These are phyloP conservation scores for Vireo griseus DNA, from an alignment of 2,797 vertebrate species.

Conservation along the genomic window DNA sequence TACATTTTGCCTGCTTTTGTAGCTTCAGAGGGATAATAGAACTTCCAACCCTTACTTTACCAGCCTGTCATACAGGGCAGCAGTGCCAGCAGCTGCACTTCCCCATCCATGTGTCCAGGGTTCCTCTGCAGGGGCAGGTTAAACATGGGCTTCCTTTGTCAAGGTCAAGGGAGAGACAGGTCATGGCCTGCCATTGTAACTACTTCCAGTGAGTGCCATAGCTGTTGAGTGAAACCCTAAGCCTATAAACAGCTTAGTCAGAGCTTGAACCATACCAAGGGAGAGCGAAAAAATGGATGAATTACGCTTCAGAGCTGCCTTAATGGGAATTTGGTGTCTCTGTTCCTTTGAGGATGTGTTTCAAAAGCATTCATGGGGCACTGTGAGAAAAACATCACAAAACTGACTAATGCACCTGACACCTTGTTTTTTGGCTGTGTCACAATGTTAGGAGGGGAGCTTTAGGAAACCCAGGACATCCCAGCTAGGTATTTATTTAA, in stretches of 20 bases:
- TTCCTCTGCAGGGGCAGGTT: neutral
- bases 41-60: neutral
- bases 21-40: neutral
- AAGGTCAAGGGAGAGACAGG: neutral
- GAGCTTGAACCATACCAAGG: neutral
- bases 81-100: neutral
- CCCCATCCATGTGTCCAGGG: neutral
- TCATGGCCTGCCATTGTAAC: neutral
- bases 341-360: neutral
- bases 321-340: neutral
- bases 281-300: neutral
- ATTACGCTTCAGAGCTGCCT: neutral
- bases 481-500: neutral
- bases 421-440: neutral
- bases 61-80: neutral
- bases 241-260: neutral
- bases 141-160: accelerated
- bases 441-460: neutral
- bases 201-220: neutral
- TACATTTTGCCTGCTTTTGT: conserved; percentile 43
- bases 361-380: neutral
- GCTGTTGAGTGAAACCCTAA: neutral
- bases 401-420: neutral
- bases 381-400: neutral
- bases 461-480: neutral